These are phyloP conservation scores for Isoperla grammatica DNA, from an alignment of 2,888 invertebrate species.

Conservation along the genomic window DNA sequence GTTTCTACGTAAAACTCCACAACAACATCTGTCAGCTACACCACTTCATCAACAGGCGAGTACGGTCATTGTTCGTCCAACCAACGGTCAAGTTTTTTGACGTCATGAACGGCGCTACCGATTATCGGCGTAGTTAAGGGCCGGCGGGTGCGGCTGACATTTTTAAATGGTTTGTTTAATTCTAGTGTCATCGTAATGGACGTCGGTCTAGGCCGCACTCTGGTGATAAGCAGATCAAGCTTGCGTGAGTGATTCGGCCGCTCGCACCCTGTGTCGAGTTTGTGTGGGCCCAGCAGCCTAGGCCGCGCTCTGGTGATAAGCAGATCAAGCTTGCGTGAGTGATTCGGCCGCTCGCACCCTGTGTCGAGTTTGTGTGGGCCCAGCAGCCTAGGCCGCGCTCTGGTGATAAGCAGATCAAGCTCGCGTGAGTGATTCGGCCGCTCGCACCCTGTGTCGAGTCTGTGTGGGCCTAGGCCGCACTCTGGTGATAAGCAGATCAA, in stretches of 20 bases:
- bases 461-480: too few species aligned
- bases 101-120: background rate
- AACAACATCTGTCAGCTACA: background rate
- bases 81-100: background rate
- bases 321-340: too few species aligned
- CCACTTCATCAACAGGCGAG: background rate
- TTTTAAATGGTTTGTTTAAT: conserved; percentile 29
- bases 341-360: too few species aligned
- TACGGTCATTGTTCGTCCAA: background rate
- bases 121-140: conserved; percentile 28
- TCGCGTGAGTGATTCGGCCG: too few species aligned
- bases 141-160: conserved; percentile 26
- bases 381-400: too few species aligned
- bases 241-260: background rate
- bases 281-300: too few species aligned
- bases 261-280: background rate
- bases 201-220: background rate
- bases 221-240: background rate
- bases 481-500: too few species aligned
- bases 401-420: too few species aligned
- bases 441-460: too few species aligned
- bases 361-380: too few species aligned
- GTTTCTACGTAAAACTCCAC: background rate
- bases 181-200: conserved; percentile 13
- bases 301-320: too few species aligned